Base-by-base conservation (phyloP, 2,888 invertebrate genomes). In the Caenorhabditis sp. region DNA sequence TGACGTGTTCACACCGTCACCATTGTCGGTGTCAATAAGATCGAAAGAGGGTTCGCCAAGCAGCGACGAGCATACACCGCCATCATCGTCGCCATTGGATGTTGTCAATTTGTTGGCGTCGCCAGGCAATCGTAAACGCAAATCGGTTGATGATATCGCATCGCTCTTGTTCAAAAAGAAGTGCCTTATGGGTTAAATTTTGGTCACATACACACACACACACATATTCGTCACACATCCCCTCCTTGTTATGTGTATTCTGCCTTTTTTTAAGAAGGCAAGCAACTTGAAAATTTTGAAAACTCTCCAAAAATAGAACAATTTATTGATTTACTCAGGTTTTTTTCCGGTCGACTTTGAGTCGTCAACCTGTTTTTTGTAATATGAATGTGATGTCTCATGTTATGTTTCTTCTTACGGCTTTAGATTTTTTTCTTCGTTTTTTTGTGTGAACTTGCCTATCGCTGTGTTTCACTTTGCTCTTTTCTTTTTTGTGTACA, bases 101-200 rank as follows among this genome's bases (percentile, higher is more conserved):
- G 58, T 58, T 37, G 37, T 36, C 19, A 36, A 36, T 31, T 37
- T 58, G 19, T 21, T 37, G 12, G 6, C 58, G 6, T 58, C 58
- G 37, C 58, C 58, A 6, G 36, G 19, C 19, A 49, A 26, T 26
- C 53, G 57, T 14, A 70, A 75, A 31, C 54, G 70, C 10, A 70
- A 71, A 49, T 75, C 75, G 19, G 70, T 75, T n/a, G 75, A 75
- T 26, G 68, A 63, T 1, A 76, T 76, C 26, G 70, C 70, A n/a
- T 60, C 62, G 14, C 26, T 53, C 8, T 54, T 62, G 54, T 62
- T 53, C 54, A 62, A 62, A 21, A 62, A 62, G 54, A 62, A 62
- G 24, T 27, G 31, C 31, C 10, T 31, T 6, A 62, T 53, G 51
- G 54, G 26, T 3, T 62, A 51, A 62, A 21, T 36, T 8, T 6